Evolutionary conservation across 2,113 vertebrate genomes (phyloP), one percentile per base, ranked within the genome.

Genomic region (Elaphurus davidianus): DNA sequence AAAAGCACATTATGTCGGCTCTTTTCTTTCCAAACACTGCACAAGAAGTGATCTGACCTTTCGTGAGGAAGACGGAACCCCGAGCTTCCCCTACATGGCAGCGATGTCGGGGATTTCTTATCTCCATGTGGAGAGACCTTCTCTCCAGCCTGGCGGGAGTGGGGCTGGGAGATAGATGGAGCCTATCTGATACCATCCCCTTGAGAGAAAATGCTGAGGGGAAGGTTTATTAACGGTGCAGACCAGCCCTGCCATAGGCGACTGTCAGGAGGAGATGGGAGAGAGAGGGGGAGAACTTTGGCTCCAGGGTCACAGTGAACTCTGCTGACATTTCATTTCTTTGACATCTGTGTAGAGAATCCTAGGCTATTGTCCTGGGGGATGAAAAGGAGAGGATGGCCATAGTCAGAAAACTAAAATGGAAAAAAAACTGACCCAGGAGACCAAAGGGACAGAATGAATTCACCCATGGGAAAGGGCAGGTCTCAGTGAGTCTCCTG

Each of bases 221-320:
- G 90, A 45, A 93, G 64, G 76, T 95, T 97, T 98, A 98, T 91
- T 98, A 97, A 96, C 95, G 97, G 97, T 4, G 1, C 79, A 89
- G 86, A 47, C 8, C 30, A 54, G 59, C 81, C 71, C 91, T 60
- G 85, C 93, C 54, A 8, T 59, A 93, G 91, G 97, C 50, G 0
- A 86, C 81, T 45, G 30, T 6, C 94, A 83, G 45, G 74, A 79
- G 74, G 87, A 62, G 88, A 82, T 11, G 50, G 79, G 64, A 33
- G 40, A 45, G 43, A 0, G 13, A 50, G 2, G 71, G 57, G 92
- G 89, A 89, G 55, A 59, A 50, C 28, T 0, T 3, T 27, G 19
- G 85, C 79, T 57, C 64, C 88, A n/a, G 81, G 54, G 87, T 81
- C 86, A 67, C 74, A 4, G 36, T 7, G 79, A 91, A 90, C 59